Conservation (phyloP, 2,113 vertebrate species). For the Chinchilla lanigera region DNA sequence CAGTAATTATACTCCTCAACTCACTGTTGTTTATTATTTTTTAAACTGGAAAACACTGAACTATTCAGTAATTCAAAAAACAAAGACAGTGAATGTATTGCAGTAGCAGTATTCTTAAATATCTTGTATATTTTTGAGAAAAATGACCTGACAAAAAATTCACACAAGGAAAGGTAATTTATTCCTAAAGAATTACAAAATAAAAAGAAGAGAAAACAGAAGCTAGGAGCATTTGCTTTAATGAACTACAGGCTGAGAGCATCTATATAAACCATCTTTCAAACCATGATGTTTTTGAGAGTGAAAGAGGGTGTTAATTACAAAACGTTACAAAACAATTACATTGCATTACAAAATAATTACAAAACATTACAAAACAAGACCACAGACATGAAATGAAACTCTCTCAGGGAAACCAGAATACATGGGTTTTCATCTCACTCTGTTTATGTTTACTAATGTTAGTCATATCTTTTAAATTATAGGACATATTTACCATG, state of each 20-base stretch:
- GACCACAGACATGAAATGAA: background rate
- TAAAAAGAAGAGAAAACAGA: conserved; percentile 3
- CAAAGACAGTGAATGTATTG: background rate
- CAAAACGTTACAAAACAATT: too few species aligned
- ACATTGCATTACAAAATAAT: too few species aligned
- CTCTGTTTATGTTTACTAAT: background rate
- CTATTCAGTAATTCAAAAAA: background rate
- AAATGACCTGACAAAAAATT: background rate
- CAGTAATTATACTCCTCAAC: background rate
- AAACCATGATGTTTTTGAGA: background rate
- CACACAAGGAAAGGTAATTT: background rate
- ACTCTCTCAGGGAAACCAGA: background rate
- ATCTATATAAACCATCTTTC: background rate
- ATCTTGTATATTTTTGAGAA: background rate
- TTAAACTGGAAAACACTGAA: background rate
- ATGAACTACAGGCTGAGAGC: background rate
- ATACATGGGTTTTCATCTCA: background rate
- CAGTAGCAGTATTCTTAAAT: background rate
- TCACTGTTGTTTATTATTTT: background rate
- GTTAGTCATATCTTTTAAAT: background rate
- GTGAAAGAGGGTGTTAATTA: background rate
- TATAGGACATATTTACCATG: background rate
- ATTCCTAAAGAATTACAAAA: background rate
- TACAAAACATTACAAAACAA: too few species aligned
- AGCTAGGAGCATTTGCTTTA: background rate